Conservation (phyloP, 2,888 invertebrate genomes). For the Pterostichus niger region DNA sequence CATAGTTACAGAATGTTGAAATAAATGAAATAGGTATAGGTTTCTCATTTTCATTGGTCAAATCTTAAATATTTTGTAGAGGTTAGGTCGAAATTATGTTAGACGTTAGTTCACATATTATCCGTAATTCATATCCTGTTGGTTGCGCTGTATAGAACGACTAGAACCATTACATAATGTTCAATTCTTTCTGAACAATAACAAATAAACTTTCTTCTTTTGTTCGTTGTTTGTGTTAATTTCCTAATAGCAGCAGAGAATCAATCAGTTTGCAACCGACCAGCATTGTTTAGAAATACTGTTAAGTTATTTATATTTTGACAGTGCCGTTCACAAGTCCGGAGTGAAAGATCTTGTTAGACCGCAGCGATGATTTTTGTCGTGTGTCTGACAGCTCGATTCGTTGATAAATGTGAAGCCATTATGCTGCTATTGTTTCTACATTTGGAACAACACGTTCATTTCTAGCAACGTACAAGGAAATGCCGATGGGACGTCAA, state of each 20-base stretch:
- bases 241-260: neutral
- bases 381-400: conserved; percentile 55
- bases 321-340: conserved; percentile 26
- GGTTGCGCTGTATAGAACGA: neutral
- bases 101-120: too few relatives aligned
- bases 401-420: conserved; percentile 61
- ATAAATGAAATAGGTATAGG: too few relatives aligned
- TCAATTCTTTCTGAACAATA: conserved; percentile 9
- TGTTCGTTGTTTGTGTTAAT: conserved; percentile 13
- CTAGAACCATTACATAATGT: neutral
- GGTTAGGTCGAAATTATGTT: too few relatives aligned
- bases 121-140: neutral
- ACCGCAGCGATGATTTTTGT: conserved; percentile 37
- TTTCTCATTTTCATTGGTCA: too few relatives aligned
- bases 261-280: too few relatives aligned
- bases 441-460: conserved; percentile 63
- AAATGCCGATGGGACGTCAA: conserved; percentile 41
- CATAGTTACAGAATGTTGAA: too few relatives aligned
- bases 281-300: too few relatives aligned
- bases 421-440: conserved; percentile 63
- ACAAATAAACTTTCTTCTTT: conserved; percentile 34
- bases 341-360: conserved; percentile 56
- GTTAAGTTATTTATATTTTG: conserved; percentile 24
- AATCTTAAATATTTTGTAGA: too few relatives aligned
- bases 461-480: conserved; percentile 43